Base-by-base conservation (phyloP, 1,140 invertebrate species). In the Glossosoma conforme region DNA sequence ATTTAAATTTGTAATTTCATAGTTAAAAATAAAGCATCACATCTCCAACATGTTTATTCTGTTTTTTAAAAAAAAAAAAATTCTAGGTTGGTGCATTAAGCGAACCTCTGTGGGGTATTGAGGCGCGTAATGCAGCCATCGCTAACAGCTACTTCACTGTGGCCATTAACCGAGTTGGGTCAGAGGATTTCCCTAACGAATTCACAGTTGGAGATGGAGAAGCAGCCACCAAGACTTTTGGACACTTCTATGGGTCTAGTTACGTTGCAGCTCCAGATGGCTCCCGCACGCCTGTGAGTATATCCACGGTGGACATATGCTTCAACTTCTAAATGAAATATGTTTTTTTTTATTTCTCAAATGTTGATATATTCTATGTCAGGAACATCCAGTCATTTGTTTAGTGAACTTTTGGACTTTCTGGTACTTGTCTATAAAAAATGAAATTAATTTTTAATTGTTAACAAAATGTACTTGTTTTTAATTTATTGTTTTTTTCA, bases 241-340 rank as follows among this genome's bases (percentile, higher is more conserved):
- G 96, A 1, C 90, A 95, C 66, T 99, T 99, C 69, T 99, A 97
- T 75, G 97, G 94, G 0, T 96, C 94, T 0, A 93, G 88, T 58
- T 99, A 98, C 72, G 78, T 97, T 0, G 85, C 94, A 32, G 90
- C 87, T 11, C 97, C 97, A 0, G 90, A 98, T 80, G 97, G 95
- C 1, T 80, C 81, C 21, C 79, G 96, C 65, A 96, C 93, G 47
- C 90, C 90, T 3, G 87, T 89, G 74, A 67, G 45, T 41, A 24
- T 4, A 5, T 4, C 3, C 32, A 33, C 66, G n/a, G n/a, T n/a
- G n/a, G n/a, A n/a, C n/a, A n/a, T n/a, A n/a, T n/a, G n/a, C n/a
- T n/a, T n/a, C n/a, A n/a, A n/a, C n/a, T n/a, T n/a, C n/a, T n/a
- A n/a, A n/a, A n/a, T n/a, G n/a, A n/a, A n/a, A n/a, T n/a, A n/a